phyloP scores from a whole-genome alignment of 30 jellyfish, hydroid and myxozoan species.

The Rhopilema esculentum region DNA sequence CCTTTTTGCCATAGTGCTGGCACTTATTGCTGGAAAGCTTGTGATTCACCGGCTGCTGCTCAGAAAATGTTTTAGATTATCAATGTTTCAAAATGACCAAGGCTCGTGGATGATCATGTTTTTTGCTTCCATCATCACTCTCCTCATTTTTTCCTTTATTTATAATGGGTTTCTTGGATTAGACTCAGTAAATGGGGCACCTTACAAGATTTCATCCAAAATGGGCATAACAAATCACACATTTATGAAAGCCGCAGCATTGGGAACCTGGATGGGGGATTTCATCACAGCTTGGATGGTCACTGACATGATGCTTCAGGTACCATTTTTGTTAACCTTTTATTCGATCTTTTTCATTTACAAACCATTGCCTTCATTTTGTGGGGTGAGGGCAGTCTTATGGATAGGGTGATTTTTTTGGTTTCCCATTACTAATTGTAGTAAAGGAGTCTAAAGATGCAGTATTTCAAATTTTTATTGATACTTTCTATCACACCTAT shows the following conservation, averaged over 20 bases:
- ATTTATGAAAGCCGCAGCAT: constrained; percentile 94
- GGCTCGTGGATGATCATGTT: constrained; percentile 96
- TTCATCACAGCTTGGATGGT: constrained; percentile 99
- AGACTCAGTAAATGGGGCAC: constrained; percentile 38
- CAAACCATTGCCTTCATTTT: not conserved
- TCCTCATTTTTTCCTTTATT: constrained; percentile 74
- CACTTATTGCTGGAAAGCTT: constrained; percentile 80
- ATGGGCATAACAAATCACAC: constrained; percentile 80
- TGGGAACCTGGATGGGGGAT: constrained; percentile 98
- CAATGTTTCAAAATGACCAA: constrained; percentile 85
- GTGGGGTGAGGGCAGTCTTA: not conserved
- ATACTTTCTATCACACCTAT: too few relatives aligned
- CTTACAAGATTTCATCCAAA: constrained; percentile 75
- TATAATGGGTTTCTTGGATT: constrained; percentile 85
- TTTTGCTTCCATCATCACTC: constrained; percentile 58
- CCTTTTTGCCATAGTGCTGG: constrained; percentile 74
- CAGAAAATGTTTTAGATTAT: constrained; percentile 55
- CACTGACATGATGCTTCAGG: constrained; percentile 98
- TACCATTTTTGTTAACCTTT: not conserved
- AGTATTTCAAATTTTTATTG: too few relatives aligned
- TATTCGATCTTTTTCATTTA: not conserved
- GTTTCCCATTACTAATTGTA: too few relatives aligned
- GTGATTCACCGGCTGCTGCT: constrained; percentile 74
- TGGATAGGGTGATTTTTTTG: not conserved
- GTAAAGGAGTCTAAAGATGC: too few relatives aligned